phyloP scores from a whole-genome alignment of 2,888 invertebrate species.

The Volucella inflata region DNA sequence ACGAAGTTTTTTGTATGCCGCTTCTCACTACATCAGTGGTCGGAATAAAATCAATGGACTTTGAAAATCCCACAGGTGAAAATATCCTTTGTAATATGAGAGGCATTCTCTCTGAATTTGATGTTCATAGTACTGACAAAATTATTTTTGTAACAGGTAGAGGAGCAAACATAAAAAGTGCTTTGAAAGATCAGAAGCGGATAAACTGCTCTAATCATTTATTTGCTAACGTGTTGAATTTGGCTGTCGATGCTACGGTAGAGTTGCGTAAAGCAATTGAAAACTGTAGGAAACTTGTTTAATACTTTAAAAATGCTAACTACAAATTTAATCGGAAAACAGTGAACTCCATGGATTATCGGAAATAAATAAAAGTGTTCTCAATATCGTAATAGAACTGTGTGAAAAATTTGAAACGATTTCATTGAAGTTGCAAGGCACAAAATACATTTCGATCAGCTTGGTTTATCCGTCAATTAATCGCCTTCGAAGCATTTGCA shows the following conservation, averaged over 20 bases:
- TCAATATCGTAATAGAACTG: slow-evolving; percentile 34
- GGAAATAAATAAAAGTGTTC: slow-evolving; percentile 39
- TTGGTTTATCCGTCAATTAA: slow-evolving; percentile 56
- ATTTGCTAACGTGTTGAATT: slow-evolving; percentile 52
- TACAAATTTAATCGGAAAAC: slow-evolving; percentile 32
- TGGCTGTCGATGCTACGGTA: slow-evolving; percentile 35
- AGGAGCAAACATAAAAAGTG: slow-evolving; percentile 56
- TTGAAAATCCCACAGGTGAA: slow-evolving; percentile 29
- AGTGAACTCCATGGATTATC: slow-evolving; percentile 37
- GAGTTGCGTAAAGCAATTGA: slow-evolving; percentile 44
- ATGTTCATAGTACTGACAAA: slow-evolving; percentile 41
- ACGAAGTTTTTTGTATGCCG: slow-evolving; percentile 42
- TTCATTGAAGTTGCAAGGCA: slow-evolving; percentile 53
- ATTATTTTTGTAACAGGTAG: slow-evolving; percentile 61
- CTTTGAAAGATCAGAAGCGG: slow-evolving; percentile 45
- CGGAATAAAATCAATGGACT: slow-evolving; percentile 58
- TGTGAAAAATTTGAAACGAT: slow-evolving; percentile 52
- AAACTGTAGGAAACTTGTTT: slow-evolving; percentile 41
- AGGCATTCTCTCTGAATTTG: slow-evolving; percentile 49
- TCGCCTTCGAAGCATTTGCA: slow-evolving; percentile 46
- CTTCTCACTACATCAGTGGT: slow-evolving; percentile 52
- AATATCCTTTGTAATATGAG: slow-evolving; percentile 41
- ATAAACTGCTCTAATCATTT: slow-evolving; percentile 51
- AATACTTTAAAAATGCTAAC: slow-evolving; percentile 53
- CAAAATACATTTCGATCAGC: slow-evolving; percentile 48